A percentile compares a stretch with the other conserved stretches of the same genome.
Conservation (phyloP, 2,797 vertebrate species). For the Danio choprae region DNA sequence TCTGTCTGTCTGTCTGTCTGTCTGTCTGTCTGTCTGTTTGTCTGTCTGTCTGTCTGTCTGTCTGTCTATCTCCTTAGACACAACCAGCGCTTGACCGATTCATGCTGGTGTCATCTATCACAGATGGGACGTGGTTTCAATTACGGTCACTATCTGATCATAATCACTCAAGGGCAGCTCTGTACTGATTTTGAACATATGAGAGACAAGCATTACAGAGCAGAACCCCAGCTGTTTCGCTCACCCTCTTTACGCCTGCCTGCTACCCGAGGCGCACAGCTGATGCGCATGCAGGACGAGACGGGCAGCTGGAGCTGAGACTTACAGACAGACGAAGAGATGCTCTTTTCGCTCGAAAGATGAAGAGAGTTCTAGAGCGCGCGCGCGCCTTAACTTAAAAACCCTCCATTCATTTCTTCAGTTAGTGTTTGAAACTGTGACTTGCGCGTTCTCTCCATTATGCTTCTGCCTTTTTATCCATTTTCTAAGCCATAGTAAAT, state of each 20-base stretch:
- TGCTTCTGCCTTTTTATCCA: conserved; percentile 22
- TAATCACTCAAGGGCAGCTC: conserved; percentile 58
- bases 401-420: not conserved
- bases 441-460: conserved; percentile 22
- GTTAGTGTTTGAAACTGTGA: not conserved
- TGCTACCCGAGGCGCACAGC: not conserved
- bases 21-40: not conserved
- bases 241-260: conserved; percentile 17
- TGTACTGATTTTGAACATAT: conserved; percentile 54
- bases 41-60: too few relatives aligned
- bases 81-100: conserved; percentile 5
- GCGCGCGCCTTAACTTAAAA: not conserved
- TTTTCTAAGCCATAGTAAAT: conserved; percentile 47
- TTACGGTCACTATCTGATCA: conserved; percentile 61
- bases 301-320: not conserved
- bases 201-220: conserved; percentile 24
- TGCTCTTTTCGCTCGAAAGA: not conserved
- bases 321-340: conserved; percentile 24
- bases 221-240: conserved; percentile 46
- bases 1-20: not conserved
- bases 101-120: conserved; percentile 44
- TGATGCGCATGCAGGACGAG: conserved; percentile 20
- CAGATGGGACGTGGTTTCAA: conserved; percentile 60
- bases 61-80: too few relatives aligned
- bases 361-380: not conserved